Conservation (phyloP, 2,113 vertebrate genomes). For the Petaurus breviceps region DNA sequence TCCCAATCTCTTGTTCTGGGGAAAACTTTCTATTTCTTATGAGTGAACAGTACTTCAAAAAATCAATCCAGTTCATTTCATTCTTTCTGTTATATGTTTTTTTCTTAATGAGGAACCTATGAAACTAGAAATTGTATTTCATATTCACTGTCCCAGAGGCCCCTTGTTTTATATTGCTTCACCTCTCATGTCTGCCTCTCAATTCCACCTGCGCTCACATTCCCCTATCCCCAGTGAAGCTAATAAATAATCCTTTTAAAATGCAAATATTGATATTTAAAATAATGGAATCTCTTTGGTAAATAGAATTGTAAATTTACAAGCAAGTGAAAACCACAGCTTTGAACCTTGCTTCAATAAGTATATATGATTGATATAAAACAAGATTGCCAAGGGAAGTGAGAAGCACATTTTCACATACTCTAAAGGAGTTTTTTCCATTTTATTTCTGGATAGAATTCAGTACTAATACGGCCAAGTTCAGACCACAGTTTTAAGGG, state of each 20-base stretch:
- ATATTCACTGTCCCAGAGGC: background rate
- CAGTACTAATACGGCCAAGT: conserved; percentile 17
- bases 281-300: conserved; percentile 62
- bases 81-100: conserved; percentile 44
- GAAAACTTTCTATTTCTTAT: conserved; percentile 21
- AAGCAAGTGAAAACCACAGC: conserved; percentile 52
- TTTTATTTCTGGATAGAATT: conserved; percentile 52
- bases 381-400: background rate
- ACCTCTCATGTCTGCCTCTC: background rate
- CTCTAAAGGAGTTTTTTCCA: background rate
- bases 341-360: conserved; percentile 63
- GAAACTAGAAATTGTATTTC: conserved; percentile 64
- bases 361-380: conserved; percentile 35
- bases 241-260: conserved; percentile 73
- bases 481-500: background rate
- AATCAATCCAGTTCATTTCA: conserved; percentile 37
- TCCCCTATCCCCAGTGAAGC: conserved; percentile 14
- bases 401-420: background rate
- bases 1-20: conserved; percentile 46
- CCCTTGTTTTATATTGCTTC: background rate
- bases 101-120: conserved; percentile 61
- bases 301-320: conserved; percentile 63
- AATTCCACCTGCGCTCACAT: background rate
- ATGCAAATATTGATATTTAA: conserved; percentile 81
- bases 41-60: conserved; percentile 42